Base-by-base conservation (phyloP, 1,140 invertebrate genomes). In the Polyergus mexicanus region DNA sequence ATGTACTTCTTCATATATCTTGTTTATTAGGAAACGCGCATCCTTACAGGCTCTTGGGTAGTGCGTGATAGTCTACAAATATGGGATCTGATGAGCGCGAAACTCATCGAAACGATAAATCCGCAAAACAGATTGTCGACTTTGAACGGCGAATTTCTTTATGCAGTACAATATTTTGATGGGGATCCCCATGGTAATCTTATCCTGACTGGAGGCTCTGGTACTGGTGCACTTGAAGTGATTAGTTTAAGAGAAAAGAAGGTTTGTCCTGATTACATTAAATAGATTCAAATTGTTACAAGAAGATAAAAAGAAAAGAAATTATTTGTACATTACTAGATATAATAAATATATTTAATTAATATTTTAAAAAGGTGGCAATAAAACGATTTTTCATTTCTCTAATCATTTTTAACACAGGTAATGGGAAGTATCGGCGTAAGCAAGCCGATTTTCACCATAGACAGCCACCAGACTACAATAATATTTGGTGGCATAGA, bases 401-500 rank as follows among this genome's bases (percentile, higher is more conserved):
- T 25, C 7, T 25, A 0, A 60, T 54, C 10, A 13, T 71, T 56
- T 71, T 54, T 51, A n/a, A 8, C 56, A 1, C 56, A 93, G 93
- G 89, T 93, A 22, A 86, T 93, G 35, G 91, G 85, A 72, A 84
- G 41, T 41, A 93, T 92, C 76, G 65, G 25, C 10, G 91, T 90
- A 5, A 86, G 86, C 41, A 94, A 93, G 88, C 86, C 91, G 19
- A 86, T 92, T 3, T 66, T 92, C 8, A 83, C 91, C 0, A 56
- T 94, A 28, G 93, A 94, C 63, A 93, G 90, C 69, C 85, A 86
- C 68, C 75, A 68, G 47, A 83, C 86, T 0, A 81, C 56, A 22
- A 92, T 93, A 22, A 78, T 92, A 35, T 94, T 90, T 72, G 94
- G 93, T 47, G 93, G 93, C 1, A 92, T 94, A 90, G 93, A 94